phyloP scores from a whole-genome alignment of 1,140 invertebrate genomes.

The Spodoptera litura region DNA sequence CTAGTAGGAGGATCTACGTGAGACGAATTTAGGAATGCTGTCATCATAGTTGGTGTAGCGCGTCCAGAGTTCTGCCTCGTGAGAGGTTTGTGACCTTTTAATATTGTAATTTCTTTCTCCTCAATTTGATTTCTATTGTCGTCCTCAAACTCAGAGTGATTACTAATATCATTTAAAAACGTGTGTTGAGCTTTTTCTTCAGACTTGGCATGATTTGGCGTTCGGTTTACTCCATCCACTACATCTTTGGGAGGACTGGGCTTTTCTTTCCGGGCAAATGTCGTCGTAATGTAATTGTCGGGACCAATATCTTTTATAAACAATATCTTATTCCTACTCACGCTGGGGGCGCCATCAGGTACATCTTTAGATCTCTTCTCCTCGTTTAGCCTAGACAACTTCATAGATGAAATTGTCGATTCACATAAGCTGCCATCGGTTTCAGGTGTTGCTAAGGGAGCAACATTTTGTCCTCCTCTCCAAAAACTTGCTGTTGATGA shows the following conservation, averaged over 20 bases:
- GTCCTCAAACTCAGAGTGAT: conserved; percentile 84
- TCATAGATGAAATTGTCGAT: conserved; percentile 82
- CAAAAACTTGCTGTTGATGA: conserved; percentile 78
- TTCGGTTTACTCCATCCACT: conserved; percentile 71
- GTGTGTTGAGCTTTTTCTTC: conserved; percentile 82
- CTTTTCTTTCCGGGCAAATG: conserved; percentile 86
- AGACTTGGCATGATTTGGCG: conserved; percentile 80
- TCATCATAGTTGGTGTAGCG: conserved; percentile 86
- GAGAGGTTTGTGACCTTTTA: conserved; percentile 87
- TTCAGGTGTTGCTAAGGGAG: conserved; percentile 88
- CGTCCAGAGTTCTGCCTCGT: conserved; percentile 86
- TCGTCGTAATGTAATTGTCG: conserved; percentile 89
- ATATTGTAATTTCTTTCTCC: conserved; percentile 83
- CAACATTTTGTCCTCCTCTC: conserved; percentile 76
- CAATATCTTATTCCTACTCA: conserved; percentile 85
- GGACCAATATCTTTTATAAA: conserved; percentile 88
- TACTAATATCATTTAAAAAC: conserved; percentile 83
- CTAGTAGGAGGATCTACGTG: conserved; percentile 71
- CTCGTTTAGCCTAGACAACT: conserved; percentile 79
- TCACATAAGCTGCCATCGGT: conserved; percentile 87
- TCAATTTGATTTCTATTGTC: conserved; percentile 85
- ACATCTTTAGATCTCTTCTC: conserved; percentile 80
- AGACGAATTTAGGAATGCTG: conserved; percentile 83
- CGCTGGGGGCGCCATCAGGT: conserved; percentile 81
- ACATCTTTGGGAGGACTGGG: conserved; percentile 56